phyloP scores from a whole-genome alignment of 2,888 invertebrate species.

The Agriotes lineatus region DNA sequence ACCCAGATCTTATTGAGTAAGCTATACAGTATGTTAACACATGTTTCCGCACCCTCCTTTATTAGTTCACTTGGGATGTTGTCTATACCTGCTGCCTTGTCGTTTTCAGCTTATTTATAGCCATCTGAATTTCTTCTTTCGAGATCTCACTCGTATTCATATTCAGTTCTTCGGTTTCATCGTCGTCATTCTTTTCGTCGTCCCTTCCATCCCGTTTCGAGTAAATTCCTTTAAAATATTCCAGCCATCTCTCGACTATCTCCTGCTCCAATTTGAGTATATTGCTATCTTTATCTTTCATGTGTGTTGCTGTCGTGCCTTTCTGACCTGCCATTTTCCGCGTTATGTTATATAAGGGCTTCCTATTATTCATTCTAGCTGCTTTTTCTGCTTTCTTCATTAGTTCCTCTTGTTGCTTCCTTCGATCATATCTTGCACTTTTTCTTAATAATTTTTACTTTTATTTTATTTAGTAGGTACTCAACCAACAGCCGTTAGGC shows the following conservation, averaged over 20 bases:
- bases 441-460: too few species aligned
- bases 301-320: not conserved
- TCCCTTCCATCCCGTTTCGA: not conserved
- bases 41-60: not conserved
- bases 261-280: not conserved
- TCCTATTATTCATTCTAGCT: not conserved
- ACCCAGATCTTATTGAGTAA: too few species aligned
- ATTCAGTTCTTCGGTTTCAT: constrained; percentile 1
- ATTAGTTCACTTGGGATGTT: not conserved
- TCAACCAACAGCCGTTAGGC: too few species aligned
- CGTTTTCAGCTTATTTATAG: not conserved
- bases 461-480: too few species aligned
- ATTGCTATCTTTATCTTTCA: not conserved
- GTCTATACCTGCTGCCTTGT: too few species aligned
- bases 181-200: too few species aligned
- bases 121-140: not conserved
- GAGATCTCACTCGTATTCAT: constrained; percentile 1
- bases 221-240: not conserved
- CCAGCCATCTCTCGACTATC: not conserved
- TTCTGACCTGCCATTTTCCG: not conserved
- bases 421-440: not conserved
- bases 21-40: not conserved
- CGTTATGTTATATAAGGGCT: constrained; percentile 3
- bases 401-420: not conserved
- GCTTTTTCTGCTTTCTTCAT: not conserved